These are phyloP conservation scores for Pluvianellus socialis DNA, from an alignment of 2,113 vertebrate species.

Conservation along the genomic window DNA sequence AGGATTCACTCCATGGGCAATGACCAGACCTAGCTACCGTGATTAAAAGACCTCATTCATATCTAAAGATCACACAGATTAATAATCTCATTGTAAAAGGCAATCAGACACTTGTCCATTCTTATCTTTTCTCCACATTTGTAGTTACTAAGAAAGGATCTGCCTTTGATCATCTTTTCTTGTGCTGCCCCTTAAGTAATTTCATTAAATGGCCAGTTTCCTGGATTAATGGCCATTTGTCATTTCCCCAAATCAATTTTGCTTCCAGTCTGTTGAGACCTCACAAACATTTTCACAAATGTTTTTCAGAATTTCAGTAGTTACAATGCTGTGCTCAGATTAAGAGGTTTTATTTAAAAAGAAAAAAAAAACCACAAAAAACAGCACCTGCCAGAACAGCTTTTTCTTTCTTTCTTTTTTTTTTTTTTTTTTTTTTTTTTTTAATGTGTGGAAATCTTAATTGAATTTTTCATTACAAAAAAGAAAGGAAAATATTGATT, in stretches of 20 bases:
- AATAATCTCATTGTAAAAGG: conserved; percentile 45
- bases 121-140: conserved; percentile 49
- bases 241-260: conserved; percentile 14
- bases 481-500: background rate
- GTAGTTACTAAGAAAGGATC: conserved; percentile 28
- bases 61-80: conserved; percentile 25
- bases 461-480: background rate
- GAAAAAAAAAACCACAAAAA: background rate
- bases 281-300: background rate
- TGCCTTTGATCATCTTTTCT: conserved; percentile 38
- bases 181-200: conserved; percentile 10
- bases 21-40: background rate
- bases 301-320: background rate
- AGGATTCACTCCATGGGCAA: background rate
- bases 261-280: background rate
- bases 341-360: background rate
- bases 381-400: background rate
- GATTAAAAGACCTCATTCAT: conserved; percentile 51
- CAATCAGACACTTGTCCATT: conserved; percentile 35
- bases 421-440: background rate
- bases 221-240: conserved; percentile 31
- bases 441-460: background rate
- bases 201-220: conserved; percentile 31
- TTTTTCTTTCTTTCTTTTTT: background rate
- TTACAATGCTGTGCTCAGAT: background rate